Base-by-base conservation (phyloP, 2,797 vertebrate genomes). In the Sebastes itinus region DNA sequence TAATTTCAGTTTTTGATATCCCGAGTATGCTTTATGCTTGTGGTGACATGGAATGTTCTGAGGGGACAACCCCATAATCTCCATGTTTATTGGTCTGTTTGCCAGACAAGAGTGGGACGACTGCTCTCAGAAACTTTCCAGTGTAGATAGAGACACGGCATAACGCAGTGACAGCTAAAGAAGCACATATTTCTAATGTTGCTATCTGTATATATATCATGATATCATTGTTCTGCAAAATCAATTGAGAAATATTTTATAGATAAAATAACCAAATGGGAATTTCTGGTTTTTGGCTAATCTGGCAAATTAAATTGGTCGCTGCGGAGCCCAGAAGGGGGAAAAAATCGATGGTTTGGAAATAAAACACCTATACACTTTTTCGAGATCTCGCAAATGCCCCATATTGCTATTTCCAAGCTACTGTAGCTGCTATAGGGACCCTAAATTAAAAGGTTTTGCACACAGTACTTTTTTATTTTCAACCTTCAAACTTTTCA, bases 1-100 rank as follows among this genome's bases (percentile, higher is more conserved):
- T 92, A 87, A 92, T 90, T 93, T 92, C 84, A 90, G 67, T 92
- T 93, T 88, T 93, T 93, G 90, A 92, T 89, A 91, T 91, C 84
- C 82, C 85, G 83, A 91, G 78, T 88, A 82, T 90, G 83, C 87
- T 93, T 93, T 83, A 86, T 87, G 87, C 87, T 59, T 93, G 91
- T 82, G 92, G 92, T 87, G 77, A 85, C 83, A 74, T 11, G 88
- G 89, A 92, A 92, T 91, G 84, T 87, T 90, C 82, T 62, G 11
- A 81, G 67, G 85, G 88, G 90, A 91, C 85, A 87, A 89, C 86
- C 89, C 85, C 88, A 54, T 90, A 89, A 91, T 93, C 86, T 89
- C 66, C 58, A 68, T 88, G 85, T 90, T 88, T 93, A 90, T 87
- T 81, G 89, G 86, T 79, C 82, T 89, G 76, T 89, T 93, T 88